Evolutionary conservation across 2,888 invertebrate genomes (phyloP), one percentile per base, ranked within the genome.

Genomic region (Diarsia mendica): DNA sequence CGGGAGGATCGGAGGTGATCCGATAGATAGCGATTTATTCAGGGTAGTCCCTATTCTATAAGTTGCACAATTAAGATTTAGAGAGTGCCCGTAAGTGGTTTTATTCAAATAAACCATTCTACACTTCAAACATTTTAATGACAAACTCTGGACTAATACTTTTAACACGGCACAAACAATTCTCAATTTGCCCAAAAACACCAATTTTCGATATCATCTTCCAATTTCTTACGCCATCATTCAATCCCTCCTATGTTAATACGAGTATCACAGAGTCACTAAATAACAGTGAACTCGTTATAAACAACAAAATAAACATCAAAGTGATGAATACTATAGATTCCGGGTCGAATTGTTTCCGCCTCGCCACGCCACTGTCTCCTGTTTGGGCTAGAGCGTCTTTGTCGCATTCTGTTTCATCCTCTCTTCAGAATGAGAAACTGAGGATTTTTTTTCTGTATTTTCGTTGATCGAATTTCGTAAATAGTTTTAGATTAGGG

Each of bases 241-340:
- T 20, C 3, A 68, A 46, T 68, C 13, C 20, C 10, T 46, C 3
- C 6, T 15, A 20, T 44, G n/a, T 5, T 18, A 51, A 44, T 20
- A 33, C 39, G 8, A 79, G 13, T 44, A 23, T 61, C 79, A 20
- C 18, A 18, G 33, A 79, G 28, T 33, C 48, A 20, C 39, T 66
- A 44, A 44, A 70, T 58, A 68, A 39, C 71, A 39, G 64, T 51
- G n/a, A 63, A 44, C 58, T 75, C 28, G 51, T 39, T 77, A 70
- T 77, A 87, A 79, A 80, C 75, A 87, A 84, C 70, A 53, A 81
- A 82, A 84, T 75, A 75, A 83, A 84, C 81, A 77, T 80, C 82
- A 80, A 86, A 88, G 79, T 70, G 75, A 88, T 80, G 76, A 79
- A 67, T 77, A 72, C 71, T 75, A 75, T 66, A 67, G 81, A 77